These are phyloP conservation scores for Sinosuthora webbiana DNA, from an alignment of 2,113 vertebrate genomes.

Conservation along the genomic window DNA sequence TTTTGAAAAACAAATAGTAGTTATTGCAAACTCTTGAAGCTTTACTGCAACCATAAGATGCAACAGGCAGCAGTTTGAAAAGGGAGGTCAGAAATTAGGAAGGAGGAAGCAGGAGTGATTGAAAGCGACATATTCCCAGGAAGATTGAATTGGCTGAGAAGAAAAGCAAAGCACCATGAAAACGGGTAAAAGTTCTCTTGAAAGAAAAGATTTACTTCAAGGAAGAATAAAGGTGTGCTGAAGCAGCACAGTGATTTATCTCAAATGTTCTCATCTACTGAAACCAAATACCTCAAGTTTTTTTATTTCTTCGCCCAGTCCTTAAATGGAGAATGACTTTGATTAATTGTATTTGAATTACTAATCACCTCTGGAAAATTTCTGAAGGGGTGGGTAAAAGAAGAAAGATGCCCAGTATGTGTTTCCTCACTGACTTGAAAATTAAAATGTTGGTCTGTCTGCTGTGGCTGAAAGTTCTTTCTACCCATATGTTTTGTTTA, in stretches of 20 bases:
- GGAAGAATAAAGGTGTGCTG: not conserved
- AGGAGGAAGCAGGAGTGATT: not conserved
- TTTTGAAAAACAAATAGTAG: not conserved
- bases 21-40: not conserved
- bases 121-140: not conserved
- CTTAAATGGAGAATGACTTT: not conserved
- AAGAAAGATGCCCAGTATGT: not conserved
- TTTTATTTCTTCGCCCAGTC: not conserved
- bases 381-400: not conserved
- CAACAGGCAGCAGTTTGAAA: not conserved
- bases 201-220: not conserved
- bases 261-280: not conserved
- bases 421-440: not conserved
- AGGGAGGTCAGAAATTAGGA: not conserved
- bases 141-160: not conserved
- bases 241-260: not conserved
- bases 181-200: not conserved
- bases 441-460: not conserved
- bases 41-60: not conserved
- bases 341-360: not conserved
- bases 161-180: not conserved
- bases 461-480: not conserved
- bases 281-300: not conserved
- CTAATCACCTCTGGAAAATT: not conserved
- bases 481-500: not conserved